phyloP scores from a whole-genome alignment of 2,888 invertebrate species.

The Empis stercorea region DNA sequence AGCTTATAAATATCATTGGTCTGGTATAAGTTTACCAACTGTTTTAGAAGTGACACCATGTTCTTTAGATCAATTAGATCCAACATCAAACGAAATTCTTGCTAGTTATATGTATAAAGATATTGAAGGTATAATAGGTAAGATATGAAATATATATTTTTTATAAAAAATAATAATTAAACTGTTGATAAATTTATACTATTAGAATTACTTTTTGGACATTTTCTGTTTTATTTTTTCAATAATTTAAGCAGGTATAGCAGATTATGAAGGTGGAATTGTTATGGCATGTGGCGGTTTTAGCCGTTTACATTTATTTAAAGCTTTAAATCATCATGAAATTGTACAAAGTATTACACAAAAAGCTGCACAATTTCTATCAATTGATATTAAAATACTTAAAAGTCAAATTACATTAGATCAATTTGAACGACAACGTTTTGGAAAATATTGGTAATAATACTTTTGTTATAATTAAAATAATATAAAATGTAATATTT shows the following conservation, averaged over 20 bases:
- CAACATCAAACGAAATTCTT: conserved; percentile 66
- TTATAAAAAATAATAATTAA: too few species aligned
- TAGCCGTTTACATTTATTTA: conserved; percentile 82
- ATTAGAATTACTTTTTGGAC: conserved; percentile 2
- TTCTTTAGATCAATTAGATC: conserved; percentile 84
- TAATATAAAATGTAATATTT: background rate
- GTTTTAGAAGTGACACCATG: conserved; percentile 85
- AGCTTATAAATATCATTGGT: conserved; percentile 95
- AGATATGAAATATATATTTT: conserved; percentile 11
- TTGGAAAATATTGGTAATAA: conserved; percentile 79
- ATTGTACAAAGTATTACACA: conserved; percentile 79
- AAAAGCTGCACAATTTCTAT: conserved; percentile 66
- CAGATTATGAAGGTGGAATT: conserved; percentile 86
- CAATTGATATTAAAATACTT: conserved; percentile 69
- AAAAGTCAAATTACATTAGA: conserved; percentile 73
- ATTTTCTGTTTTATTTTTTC: too few species aligned
- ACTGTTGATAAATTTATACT: conserved; percentile 13
- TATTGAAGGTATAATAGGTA: conserved; percentile 59
- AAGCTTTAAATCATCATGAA: conserved; percentile 70
- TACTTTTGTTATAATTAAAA: background rate
- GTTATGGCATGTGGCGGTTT: conserved; percentile 85
- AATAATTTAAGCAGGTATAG: conserved; percentile 46
- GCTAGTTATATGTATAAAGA: conserved; percentile 79
- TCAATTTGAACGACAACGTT: conserved; percentile 73
- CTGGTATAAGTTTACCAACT: conserved; percentile 76